Base-by-base conservation (phyloP, 2,797 vertebrate genomes). In the Acrossocheilus wenchowensis region DNA sequence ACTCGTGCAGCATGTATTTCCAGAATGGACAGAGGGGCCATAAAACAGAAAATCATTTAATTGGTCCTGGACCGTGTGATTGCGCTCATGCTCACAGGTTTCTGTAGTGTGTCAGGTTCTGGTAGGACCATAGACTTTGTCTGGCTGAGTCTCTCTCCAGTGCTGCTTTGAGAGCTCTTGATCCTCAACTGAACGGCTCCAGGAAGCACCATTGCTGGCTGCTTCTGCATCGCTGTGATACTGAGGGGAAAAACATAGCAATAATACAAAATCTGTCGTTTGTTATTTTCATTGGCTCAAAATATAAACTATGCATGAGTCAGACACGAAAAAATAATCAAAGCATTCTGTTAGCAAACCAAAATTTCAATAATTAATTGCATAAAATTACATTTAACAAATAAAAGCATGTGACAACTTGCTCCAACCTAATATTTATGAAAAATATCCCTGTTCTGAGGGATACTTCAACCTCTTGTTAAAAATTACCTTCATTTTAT, bases 71-170 rank as follows among this genome's bases (percentile, higher is more conserved):
- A 15, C 11, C 3, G 26, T 34, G 66, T 62, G 50, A 43, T 21
- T 36, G 48, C 12, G 6, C 77, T 48, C 43, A 50, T 26, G 57
- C 97, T 95, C 92, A 98, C 97, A 1, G 96, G 94, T 92, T 96
- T 97, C 41, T 87, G 60, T 26, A 94, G 91, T 78, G 96, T 94
- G 83, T 95, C 92, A 0, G 92, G 93, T 6, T 98, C 97, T 0
- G 96, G 94, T 26, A 98, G 93, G 86, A 98, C 96, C 97, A 98
- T 96, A 36, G 98, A 98, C 94, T 97, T 98, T 90, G 96, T 97
- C 93, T 99, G 98, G 89, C 97, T 98, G 81, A 97, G 95, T 48
- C 97, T 96, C 11, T 98, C 97, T 0, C 94, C 95, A 75, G 95
- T 92, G 69, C 19, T 89, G 83, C 92, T 95, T 30, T 93, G 93